A percentile compares a stretch with the other conserved stretches of the same genome.
Evolutionary conservation across 2,113 vertebrate genomes (phyloP).

Genomic region (Atlantisia rogersi): DNA sequence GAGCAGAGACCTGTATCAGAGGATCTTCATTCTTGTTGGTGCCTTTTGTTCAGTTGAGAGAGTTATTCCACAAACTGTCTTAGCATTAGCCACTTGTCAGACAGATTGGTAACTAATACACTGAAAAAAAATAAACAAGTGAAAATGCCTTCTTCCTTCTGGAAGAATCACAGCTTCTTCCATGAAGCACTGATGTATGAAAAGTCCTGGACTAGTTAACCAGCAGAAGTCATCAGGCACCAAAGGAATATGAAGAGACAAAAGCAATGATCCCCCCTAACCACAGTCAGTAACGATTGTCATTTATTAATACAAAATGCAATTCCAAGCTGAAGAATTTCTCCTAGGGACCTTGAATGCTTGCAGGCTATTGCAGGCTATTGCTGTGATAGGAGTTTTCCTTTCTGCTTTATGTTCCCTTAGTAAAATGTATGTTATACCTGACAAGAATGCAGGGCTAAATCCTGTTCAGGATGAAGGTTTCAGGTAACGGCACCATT

Average conservation of each 20-base stretch:
- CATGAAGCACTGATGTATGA: not conserved
- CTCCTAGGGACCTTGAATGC: not conserved
- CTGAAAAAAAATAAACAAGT: not conserved
- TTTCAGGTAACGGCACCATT: not conserved
- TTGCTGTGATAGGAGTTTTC: not conserved
- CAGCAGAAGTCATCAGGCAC: not conserved
- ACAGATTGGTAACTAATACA: not conserved
- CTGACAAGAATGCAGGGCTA: not conserved
- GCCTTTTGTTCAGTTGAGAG: not conserved
- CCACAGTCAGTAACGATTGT: not conserved
- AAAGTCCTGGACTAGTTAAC: not conserved
- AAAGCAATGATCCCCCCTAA: not conserved
- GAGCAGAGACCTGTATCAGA: not conserved
- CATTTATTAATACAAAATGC: not conserved
- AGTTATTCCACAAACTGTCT: not conserved
- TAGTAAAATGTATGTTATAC: not conserved
- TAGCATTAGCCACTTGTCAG: not conserved
- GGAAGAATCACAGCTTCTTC: not conserved
- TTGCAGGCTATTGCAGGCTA: not conserved
- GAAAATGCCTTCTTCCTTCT: fast-evolving
- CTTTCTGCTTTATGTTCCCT: not conserved
- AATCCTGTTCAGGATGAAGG: not conserved
- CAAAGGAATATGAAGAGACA: not conserved
- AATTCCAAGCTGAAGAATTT: not conserved
- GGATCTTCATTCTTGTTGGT: not conserved